phyloP scores from a whole-genome alignment of 2,888 invertebrate species.

The Elmis aenea region DNA sequence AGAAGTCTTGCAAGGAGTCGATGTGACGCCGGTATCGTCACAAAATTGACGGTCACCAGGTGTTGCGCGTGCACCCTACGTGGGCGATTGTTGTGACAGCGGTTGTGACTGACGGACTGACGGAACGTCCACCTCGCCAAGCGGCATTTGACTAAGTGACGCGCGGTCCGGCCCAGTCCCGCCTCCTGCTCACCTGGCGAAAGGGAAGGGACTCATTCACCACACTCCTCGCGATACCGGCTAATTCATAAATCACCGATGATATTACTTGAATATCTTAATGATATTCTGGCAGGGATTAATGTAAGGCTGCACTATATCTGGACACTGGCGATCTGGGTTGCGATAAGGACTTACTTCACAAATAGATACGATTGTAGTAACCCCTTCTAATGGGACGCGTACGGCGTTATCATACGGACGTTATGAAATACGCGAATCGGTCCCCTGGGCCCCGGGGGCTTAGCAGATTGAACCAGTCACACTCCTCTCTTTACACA shows the following conservation, averaged over 20 bases:
- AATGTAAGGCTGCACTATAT: constrained; percentile 23
- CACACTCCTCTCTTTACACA: constrained; percentile 19
- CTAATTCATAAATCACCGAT: constrained; percentile 44
- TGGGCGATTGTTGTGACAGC: constrained; percentile 31
- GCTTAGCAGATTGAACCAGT: constrained; percentile 11
- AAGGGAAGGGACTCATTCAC: constrained; percentile 47
- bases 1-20: too few relatives aligned
- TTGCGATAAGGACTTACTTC: constrained; percentile 19
- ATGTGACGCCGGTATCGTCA: too few relatives aligned
- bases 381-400: constrained; percentile 20
- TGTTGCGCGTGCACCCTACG: constrained; percentile 17
- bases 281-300: constrained; percentile 33
- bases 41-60: constrained; percentile 6
- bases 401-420: constrained; percentile 10
- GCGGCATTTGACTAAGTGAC: constrained; percentile 46
- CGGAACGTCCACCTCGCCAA: constrained; percentile 37
- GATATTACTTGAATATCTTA: constrained; percentile 36
- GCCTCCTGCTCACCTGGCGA: constrained; percentile 44
- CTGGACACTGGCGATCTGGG: constrained; percentile 19
- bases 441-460: constrained; percentile 13
- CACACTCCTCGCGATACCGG: constrained; percentile 28
- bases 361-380: constrained; percentile 21
- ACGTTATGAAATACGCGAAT: constrained; percentile 13
- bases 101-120: constrained; percentile 30
- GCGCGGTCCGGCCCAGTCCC: constrained; percentile 44